Conservation (phyloP, 1,140 invertebrate species). For the Caenorhabditis remanei region DNA sequence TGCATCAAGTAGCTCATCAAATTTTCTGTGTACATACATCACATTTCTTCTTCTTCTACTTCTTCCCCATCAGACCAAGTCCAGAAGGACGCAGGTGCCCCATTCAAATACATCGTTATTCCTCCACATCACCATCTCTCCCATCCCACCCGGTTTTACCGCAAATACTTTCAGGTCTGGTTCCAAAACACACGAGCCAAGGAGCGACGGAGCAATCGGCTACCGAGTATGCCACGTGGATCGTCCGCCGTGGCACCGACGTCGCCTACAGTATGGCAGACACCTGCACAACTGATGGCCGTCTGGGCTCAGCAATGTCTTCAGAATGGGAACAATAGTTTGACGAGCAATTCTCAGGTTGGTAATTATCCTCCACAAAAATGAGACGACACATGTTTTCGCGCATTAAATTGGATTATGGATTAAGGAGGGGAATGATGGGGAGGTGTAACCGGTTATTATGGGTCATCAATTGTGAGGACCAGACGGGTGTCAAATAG, state of each 20-base stretch:
- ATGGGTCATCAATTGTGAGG: not conserved
- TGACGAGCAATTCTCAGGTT: constrained; percentile 32
- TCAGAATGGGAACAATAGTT: constrained; percentile 6
- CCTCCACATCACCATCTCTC: not conserved
- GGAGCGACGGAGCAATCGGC: constrained; percentile 82
- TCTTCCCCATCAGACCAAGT: not conserved
- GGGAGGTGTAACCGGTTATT: not conserved
- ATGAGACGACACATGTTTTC: constrained; percentile 21
- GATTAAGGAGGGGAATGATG: not conserved
- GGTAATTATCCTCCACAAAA: not conserved
- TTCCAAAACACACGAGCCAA: constrained; percentile 96
- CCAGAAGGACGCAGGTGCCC: constrained; percentile 43
- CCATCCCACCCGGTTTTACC: not conserved
- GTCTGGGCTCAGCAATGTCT: constrained; percentile 59
- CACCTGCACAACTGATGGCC: constrained; percentile 61
- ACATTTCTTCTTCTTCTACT: constrained; percentile 27
- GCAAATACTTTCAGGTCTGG: constrained; percentile 82
- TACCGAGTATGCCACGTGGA: constrained; percentile 72
- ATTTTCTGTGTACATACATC: constrained; percentile 51
- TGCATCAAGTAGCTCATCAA: constrained; percentile 45
- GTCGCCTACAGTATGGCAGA: constrained; percentile 23
- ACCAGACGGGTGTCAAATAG: not conserved
- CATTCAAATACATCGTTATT: not conserved
- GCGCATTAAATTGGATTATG: constrained; percentile 47
- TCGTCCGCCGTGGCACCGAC: not conserved